These are phyloP conservation scores for Mesoclemmys tuberculata DNA, from an alignment of 2,113 vertebrate genomes.

Conservation along the genomic window DNA sequence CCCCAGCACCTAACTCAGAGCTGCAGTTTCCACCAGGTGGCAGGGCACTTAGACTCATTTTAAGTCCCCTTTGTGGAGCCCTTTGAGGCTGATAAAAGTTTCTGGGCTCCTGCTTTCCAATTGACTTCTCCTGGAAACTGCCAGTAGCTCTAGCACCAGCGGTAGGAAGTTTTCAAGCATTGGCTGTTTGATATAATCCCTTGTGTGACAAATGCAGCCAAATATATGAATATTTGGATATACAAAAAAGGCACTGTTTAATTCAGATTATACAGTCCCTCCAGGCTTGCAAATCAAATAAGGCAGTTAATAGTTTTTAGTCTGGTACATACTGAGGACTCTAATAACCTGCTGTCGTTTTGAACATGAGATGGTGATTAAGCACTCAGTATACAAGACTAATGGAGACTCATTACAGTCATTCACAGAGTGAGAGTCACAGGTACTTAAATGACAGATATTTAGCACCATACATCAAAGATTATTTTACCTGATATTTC, in stretches of 20 bases:
- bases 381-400: conserved; percentile 48
- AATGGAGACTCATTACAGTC: conserved; percentile 52
- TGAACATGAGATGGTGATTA: conserved; percentile 31
- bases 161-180: conserved; percentile 9
- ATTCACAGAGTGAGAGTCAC: conserved; percentile 27
- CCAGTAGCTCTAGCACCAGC: not conserved
- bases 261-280: conserved; percentile 26
- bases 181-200: not conserved
- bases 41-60: not conserved
- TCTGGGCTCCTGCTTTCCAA: rapidly evolving
- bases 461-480: conserved; percentile 40
- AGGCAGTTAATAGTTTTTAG: conserved; percentile 11
- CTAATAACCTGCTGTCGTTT: conserved; percentile 46
- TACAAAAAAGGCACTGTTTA: conserved; percentile 36
- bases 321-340: not conserved
- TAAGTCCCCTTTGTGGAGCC: not conserved
- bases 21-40: not conserved
- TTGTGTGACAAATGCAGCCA: conserved; percentile 9
- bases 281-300: conserved; percentile 28
- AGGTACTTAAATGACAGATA: conserved; percentile 35
- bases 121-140: not conserved
- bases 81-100: not conserved
- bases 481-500: conserved; percentile 20
- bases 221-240: not conserved
- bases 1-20: not conserved